A percentile compares a stretch with the other conserved stretches of the same genome.
phyloP scores from a whole-genome alignment of 92 coral and sea anemone genomes.

The Porites divaricata region DNA sequence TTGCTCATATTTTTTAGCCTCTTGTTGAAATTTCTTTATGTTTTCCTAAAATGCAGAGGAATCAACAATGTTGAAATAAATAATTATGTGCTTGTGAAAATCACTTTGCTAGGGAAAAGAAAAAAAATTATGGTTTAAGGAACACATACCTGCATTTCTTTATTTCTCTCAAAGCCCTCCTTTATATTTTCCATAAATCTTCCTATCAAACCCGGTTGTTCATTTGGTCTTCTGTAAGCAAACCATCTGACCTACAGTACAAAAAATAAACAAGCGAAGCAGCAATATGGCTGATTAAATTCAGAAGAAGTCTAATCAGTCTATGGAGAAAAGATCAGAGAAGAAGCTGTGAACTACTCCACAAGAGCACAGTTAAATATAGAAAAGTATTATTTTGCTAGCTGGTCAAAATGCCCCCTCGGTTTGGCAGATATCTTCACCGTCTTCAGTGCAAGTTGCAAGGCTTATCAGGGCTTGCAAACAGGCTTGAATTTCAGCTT shows the following conservation, averaged over 20 bases:
- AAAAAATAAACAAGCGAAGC: neutral
- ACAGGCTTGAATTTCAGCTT: too few species aligned
- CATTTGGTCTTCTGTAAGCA: slow-evolving; percentile 84
- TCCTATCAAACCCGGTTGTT: slow-evolving; percentile 92
- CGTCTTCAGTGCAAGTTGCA: too few species aligned
- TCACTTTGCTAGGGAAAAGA: neutral
- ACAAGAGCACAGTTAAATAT: too few species aligned
- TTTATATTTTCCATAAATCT: slow-evolving; percentile 92
- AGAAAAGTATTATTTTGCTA: too few species aligned
- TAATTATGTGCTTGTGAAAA: neutral
- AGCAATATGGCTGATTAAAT: neutral
- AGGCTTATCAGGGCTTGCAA: too few species aligned
- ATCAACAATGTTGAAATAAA: neutral
- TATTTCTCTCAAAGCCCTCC: slow-evolving; percentile 90
- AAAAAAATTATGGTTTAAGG: neutral
- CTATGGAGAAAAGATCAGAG: neutral
- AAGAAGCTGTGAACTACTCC: too few species aligned
- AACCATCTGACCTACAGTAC: slow-evolving; percentile 69
- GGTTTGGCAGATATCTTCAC: too few species aligned
- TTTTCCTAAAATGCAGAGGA: slow-evolving; percentile 70
- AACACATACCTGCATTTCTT: slow-evolving; percentile 91
- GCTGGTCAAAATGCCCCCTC: too few species aligned
- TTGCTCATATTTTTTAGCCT: slow-evolving; percentile 91
- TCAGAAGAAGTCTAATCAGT: neutral
- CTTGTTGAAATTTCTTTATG: slow-evolving; percentile 89